Percentiles rank a stretch among this genome's conserved stretches.
Conservation (phyloP, 2,113 vertebrate genomes). For the Garra rufa region DNA sequence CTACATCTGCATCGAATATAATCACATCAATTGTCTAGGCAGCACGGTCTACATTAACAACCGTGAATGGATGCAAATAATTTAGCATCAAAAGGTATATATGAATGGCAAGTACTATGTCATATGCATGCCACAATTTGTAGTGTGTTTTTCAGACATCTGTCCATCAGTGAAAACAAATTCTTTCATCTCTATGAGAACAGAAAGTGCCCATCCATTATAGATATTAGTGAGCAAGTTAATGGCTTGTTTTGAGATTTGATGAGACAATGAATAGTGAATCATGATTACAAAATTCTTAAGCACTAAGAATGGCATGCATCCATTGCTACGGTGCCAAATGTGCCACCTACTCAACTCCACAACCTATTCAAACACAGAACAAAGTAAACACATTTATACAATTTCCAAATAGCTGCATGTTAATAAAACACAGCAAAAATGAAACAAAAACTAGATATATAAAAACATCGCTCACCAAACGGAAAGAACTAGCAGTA, state of each 20-base stretch:
- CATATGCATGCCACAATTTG: constrained; percentile 38
- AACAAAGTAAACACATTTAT: neutral
- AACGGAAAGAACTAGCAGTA: neutral
- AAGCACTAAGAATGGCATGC: constrained; percentile 51
- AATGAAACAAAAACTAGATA: neutral
- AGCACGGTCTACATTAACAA: constrained; percentile 56
- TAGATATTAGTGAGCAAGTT: constrained; percentile 38
- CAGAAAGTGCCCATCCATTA: constrained; percentile 52
- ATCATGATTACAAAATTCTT: constrained; percentile 47
- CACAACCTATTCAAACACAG: neutral
- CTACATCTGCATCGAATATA: constrained; percentile 38
- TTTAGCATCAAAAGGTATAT: constrained; percentile 54
- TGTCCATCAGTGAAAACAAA: constrained; percentile 51
- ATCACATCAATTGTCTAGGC: constrained; percentile 58
- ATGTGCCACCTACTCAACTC: neutral
- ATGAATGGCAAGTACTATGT: constrained; percentile 61
- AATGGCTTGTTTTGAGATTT: constrained; percentile 67
- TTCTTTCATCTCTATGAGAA: constrained; percentile 39
- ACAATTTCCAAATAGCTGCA: neutral
- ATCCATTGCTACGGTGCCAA: neutral
- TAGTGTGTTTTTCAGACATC: constrained; percentile 66
- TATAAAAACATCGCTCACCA: neutral
- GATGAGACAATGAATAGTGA: constrained; percentile 30
- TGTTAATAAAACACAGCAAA: constrained; percentile 4
- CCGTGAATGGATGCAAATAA: constrained; percentile 38